Evolutionary conservation across 2,888 invertebrate genomes (phyloP).

Genomic region (Eulithis testata): DNA sequence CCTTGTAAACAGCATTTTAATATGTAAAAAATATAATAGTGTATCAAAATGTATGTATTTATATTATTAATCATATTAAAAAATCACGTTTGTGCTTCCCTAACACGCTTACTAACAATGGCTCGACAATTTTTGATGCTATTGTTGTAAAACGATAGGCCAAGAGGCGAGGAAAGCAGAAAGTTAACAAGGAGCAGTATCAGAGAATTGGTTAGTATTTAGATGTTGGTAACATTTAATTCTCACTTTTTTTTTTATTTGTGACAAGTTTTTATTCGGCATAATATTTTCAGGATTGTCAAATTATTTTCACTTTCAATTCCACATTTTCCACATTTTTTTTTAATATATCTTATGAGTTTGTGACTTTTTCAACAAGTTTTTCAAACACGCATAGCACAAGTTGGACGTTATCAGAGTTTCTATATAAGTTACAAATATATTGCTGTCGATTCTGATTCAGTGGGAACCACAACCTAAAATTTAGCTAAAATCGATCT

Average conservation of each 20-base stretch:
- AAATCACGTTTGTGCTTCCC: slow-evolving; percentile 59
- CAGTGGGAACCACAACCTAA: no score
- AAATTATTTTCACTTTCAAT: background rate
- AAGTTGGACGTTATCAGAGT: no score
- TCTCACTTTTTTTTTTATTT: background rate
- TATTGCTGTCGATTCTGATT: no score
- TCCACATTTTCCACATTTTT: no score
- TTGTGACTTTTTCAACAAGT: no score
- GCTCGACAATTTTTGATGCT: slow-evolving; percentile 47
- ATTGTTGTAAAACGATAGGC: slow-evolving; percentile 47
- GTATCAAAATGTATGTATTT: background rate
- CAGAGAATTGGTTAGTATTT: slow-evolving; percentile 83
- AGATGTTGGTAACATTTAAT: background rate
- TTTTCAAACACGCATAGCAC: no score
- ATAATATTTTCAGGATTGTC: background rate
- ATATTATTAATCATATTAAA: slow-evolving; percentile 28
- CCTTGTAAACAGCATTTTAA: no score
- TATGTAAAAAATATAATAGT: no score
- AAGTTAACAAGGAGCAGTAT: slow-evolving; percentile 76
- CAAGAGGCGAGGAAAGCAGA: slow-evolving; percentile 63
- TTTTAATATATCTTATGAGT: no score
- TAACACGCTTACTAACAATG: slow-evolving; percentile 72
- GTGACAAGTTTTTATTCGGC: no score
- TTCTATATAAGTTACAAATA: no score
- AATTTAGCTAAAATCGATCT: no score